Evolutionary conservation across 2,113 vertebrate genomes (phyloP).

Genomic region (Dissostichus mawsoni): DNA sequence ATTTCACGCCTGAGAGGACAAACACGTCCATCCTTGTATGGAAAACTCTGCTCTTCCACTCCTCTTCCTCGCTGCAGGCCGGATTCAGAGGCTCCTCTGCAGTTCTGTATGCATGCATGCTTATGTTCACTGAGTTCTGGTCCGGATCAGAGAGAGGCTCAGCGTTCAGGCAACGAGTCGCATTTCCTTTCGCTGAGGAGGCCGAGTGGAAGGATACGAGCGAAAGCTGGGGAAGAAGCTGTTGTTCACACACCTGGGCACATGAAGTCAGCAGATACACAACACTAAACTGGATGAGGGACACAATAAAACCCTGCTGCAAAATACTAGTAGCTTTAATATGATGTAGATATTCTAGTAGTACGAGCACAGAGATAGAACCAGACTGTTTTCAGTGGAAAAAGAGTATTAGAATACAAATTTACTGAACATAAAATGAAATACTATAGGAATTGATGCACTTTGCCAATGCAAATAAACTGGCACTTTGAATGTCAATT

Average conservation of each 20-base stretch:
- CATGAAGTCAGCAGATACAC: too few relatives aligned
- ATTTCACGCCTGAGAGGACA: slow-evolving; percentile 1
- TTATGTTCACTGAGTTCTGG: slow-evolving; percentile 39
- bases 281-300: too few relatives aligned
- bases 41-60: slow-evolving; percentile 27
- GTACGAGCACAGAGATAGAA: too few relatives aligned
- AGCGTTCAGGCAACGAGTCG: slow-evolving; percentile 2
- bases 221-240: not conserved
- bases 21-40: slow-evolving; percentile 14
- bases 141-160: slow-evolving; percentile 27
- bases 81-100: slow-evolving; percentile 20
- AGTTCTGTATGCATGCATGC: slow-evolving; percentile 47
- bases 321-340: too few relatives aligned
- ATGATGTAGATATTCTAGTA: too few relatives aligned
- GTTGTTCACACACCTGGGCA: not conserved
- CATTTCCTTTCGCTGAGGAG: not conserved
- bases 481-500: too few relatives aligned
- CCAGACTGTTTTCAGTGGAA: too few relatives aligned
- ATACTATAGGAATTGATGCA: too few relatives aligned
- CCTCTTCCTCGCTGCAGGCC: slow-evolving; percentile 28
- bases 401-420: too few relatives aligned
- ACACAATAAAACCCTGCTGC: not conserved
- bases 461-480: too few relatives aligned
- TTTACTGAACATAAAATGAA: too few relatives aligned
- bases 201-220: slow-evolving; percentile 12